Evolutionary conservation across 2,113 vertebrate genomes (phyloP), one percentile per base, ranked within the genome.

Genomic region (Chionomys nivalis): DNA sequence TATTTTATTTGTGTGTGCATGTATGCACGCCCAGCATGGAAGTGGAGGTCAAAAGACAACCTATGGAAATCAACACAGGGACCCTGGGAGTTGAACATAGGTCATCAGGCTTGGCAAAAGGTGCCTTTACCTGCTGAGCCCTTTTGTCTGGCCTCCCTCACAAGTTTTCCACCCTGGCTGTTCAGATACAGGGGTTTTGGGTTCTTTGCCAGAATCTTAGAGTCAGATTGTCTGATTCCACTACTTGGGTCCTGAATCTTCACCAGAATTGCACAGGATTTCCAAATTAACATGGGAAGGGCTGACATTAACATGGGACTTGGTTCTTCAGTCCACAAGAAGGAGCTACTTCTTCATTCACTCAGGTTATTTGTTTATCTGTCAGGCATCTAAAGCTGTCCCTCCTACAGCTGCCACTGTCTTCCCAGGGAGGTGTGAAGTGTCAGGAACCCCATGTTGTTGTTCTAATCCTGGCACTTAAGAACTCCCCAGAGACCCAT

Each of bases 191-290:
- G 16, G 24, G 19, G 8, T 33, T 86, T 66, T 31, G 26, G 19
- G 33, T 39, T 73, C 52, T n/a, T 75, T 47, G 11, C 73, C 24
- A 3, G 66, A 58, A 61, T 75, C 7, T 6, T 23, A 0, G 24
- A 0, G 5, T 14, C 26, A 2, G 0, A 9, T 3, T 4, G 0
- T 39, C 68, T 49, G 4, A 19, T 28, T 42, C 47, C 1, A 1
- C 2, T 3, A 52, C 26, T 4, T 49, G 0, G 68, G 2, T 68
- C 31, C 66, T 68, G 31, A 68, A 68, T 68, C 7, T 77, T 61
- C 9, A 3, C 23, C 16, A n/a, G 39, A 47, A 10, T 24, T 19
- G 33, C 21, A 0, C 5, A 3, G 36, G 31, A 78, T 33, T 63
- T 24, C 4, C 33, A 47, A 28, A 42, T 44, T 72, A 79, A 79